phyloP scores from a whole-genome alignment of 2,113 vertebrate genomes.

The Solea solea region DNA sequence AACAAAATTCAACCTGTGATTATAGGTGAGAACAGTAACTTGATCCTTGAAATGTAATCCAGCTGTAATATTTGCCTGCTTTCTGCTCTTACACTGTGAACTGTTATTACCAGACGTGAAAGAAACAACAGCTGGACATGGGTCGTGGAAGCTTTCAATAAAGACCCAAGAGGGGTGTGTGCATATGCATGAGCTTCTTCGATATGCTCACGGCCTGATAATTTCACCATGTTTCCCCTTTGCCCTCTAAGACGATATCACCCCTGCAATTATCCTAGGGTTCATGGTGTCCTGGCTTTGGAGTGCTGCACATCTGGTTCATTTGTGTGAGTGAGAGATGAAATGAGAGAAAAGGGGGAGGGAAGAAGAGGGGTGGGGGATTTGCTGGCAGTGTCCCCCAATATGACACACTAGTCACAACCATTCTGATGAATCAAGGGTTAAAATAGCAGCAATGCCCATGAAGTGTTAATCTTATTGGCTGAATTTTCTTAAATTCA shows the following conservation, averaged over 20 bases:
- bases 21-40: constrained; percentile 16
- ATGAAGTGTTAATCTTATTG: constrained; percentile 8
- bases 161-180: constrained; percentile 21
- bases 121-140: constrained; percentile 48
- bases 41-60: constrained; percentile 13
- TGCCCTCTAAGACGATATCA: constrained; percentile 39
- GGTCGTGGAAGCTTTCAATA: constrained; percentile 24
- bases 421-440: constrained; percentile 19
- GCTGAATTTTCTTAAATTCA: neutral
- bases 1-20: constrained; percentile 20
- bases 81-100: constrained; percentile 27
- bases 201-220: constrained; percentile 24
- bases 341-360: constrained; percentile 11
- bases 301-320: constrained; percentile 57
- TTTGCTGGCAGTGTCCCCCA: constrained; percentile 31
- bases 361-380: neutral
- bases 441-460: neutral
- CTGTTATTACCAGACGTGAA: constrained; percentile 17
- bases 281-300: constrained; percentile 29
- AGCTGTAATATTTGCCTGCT: constrained; percentile 12
- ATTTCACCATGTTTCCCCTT: constrained; percentile 45
- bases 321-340: constrained; percentile 24
- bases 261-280: constrained; percentile 39
- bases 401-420: constrained; percentile 23
- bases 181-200: constrained; percentile 21